A percentile compares a stretch with the other conserved stretches of the same genome.
phyloP scores from a whole-genome alignment of 2,888 invertebrate species.

The Limnephilus auricula region DNA sequence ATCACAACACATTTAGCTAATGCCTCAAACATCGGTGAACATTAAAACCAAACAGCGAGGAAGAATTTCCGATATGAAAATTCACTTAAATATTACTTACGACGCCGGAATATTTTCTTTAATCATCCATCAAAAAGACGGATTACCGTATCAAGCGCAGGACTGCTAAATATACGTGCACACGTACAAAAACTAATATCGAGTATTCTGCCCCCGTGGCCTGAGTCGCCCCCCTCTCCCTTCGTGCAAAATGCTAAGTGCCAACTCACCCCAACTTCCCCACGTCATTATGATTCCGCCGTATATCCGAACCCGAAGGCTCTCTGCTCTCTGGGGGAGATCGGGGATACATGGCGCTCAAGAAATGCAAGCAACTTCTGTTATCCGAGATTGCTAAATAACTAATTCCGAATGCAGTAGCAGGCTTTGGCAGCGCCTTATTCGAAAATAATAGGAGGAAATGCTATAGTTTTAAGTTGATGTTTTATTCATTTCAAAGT shows the following conservation, averaged over 20 bases:
- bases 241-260: slow-evolving; percentile 64
- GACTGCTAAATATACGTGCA: slow-evolving; percentile 46
- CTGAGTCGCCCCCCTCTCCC: slow-evolving; percentile 50
- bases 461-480: neutral
- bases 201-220: slow-evolving; percentile 49
- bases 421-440: neutral
- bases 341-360: slow-evolving; percentile 32
- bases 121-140: slow-evolving; percentile 67
- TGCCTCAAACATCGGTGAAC: slow-evolving; percentile 43
- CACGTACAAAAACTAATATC: slow-evolving; percentile 64
- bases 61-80: slow-evolving; percentile 64
- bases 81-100: slow-evolving; percentile 66
- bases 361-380: slow-evolving; percentile 15
- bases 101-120: slow-evolving; percentile 65
- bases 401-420: neutral
- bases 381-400: slow-evolving; percentile 17
- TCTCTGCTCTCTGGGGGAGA: slow-evolving; percentile 39
- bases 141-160: slow-evolving; percentile 66
- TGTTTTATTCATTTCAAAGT: neutral
- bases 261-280: slow-evolving; percentile 62
- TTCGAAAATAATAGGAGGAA: neutral
- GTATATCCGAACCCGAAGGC: slow-evolving; percentile 62
- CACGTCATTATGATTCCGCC: slow-evolving; percentile 66
- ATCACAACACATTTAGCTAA: slow-evolving; percentile 43
- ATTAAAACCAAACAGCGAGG: neutral